Evolutionary conservation across 2,113 vertebrate species (phyloP), one percentile per base, ranked within the genome.

Genomic region (Shinisaurus crocodilurus): DNA sequence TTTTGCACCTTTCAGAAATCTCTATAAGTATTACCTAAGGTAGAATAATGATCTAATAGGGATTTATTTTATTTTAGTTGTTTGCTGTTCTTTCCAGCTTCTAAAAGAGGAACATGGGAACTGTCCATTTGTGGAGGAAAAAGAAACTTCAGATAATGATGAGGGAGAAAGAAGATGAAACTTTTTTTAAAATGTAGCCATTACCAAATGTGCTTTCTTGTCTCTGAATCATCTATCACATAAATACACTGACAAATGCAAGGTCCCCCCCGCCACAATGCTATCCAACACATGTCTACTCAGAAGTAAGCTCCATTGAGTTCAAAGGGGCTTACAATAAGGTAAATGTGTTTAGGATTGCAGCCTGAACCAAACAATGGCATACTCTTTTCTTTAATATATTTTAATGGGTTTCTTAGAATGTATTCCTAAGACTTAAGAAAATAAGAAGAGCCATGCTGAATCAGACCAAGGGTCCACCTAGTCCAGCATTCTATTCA

Each of bases 1-100:
- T 91, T 90, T 48, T 91, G 0, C n/a, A 88, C 34, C 3, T 92
- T 94, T 63, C 60, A 89, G 82, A 93, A 90, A 1, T 81, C 74
- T 88, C 43, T 57, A 23, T 25, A 60, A 32, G 48, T 79, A 91
- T 88, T 43, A 60, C 12, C 18, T 88, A 92, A 93, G 70, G 1
- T 90, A 91, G 90, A 45, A 82, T 32, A 86, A 81, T 0, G 0
- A 23, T 70, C 37, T 60, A 89, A 34, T 27, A 92, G 37, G n/a
- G 79, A 89, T 92, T 92, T 81, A 9, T 88, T 79, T 79, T 72
- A 50, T 48, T 25, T 50, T 80, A 34, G 54, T 88, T 34, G 34
- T 88, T 81, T 50, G 74, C 7, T 48, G 32, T 90, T 63, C 3
- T 84, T 72, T 77, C 9, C 37, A 48, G 13, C 87, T 92, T 94